Conservation (phyloP, 92 coral and sea anemone species). For the Pocillopora meandrina region DNA sequence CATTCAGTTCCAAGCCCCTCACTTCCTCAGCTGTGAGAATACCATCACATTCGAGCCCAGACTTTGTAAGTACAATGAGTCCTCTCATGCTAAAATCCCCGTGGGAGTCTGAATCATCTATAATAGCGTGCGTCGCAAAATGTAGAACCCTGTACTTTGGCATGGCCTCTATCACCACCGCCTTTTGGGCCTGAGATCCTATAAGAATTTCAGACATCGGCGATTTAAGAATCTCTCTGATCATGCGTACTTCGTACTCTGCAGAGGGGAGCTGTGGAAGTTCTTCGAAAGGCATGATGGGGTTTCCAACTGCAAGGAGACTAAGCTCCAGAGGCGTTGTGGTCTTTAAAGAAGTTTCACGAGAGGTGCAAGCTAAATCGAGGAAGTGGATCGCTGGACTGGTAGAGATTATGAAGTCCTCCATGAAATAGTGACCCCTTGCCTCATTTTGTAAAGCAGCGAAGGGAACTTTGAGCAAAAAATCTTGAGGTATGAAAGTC, state of each 20-base stretch:
- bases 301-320: constrained; percentile 70
- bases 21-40: constrained; percentile 68
- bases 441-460: constrained; percentile 53
- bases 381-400: constrained; percentile 63
- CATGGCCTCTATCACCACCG: constrained; percentile 51
- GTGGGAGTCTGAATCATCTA: constrained; percentile 55
- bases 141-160: constrained; percentile 49
- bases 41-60: constrained; percentile 51
- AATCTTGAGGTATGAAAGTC: constrained; percentile 67
- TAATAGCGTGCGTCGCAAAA: constrained; percentile 63
- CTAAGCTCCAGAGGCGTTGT: constrained; percentile 27
- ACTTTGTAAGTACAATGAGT: constrained; percentile 54
- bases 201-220: constrained; percentile 41
- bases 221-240: constrained; percentile 47
- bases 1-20: constrained; percentile 47
- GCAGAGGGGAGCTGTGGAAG: constrained; percentile 60
- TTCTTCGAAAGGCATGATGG: constrained; percentile 56
- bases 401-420: constrained; percentile 57
- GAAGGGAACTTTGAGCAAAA: constrained; percentile 71
- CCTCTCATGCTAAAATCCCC: constrained; percentile 67
- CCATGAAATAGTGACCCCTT: constrained; percentile 35
- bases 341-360: background rate
- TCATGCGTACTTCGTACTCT: constrained; percentile 55
- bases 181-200: constrained; percentile 51
- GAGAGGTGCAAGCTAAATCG: constrained; percentile 24